Base-by-base conservation (phyloP, 1,140 invertebrate genomes). In the Stenopsyche tienmushanensis region DNA sequence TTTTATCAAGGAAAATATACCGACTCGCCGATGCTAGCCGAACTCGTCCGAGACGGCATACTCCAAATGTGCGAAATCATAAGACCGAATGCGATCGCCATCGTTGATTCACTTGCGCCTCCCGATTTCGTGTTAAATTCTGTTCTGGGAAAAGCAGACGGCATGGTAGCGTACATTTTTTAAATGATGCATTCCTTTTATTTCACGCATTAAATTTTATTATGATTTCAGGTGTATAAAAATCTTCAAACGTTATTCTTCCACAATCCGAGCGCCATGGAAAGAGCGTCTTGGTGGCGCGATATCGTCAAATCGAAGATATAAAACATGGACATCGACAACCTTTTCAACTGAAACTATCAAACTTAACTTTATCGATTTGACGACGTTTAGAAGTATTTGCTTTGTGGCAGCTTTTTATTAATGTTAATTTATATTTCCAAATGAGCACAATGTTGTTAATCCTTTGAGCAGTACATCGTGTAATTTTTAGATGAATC, bases 81-180 rank as follows among this genome's bases (percentile, higher is more conserved):
- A 17, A 91, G 90, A 77, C 78, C 85, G 67, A 88, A 94, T 67
- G 85, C 88, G 26, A 83, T 93, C 5, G 74, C 86, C 10, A 78
- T 93, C 41, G 86, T 85, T 0, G 90, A 93, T 81, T 84, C 83
- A 17, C 75, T 91, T 52, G 86, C 88, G 39, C 90, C 89, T 2
- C 85, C 88, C 45, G 90, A 92, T 78, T 90, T 88, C 74, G 83
- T 93, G 34, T 72, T 95, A 7, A 90, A 92, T 74, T 95, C 92
- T n/a, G 85, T 89, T 23, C 79, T 95, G n/a, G 92, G 91, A 44
- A 85, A 83, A 73, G 84, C 90, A 1, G 90, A 95, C 83, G 93
- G 93, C 67, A 80, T 92, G 77, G 90, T 76, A 47, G 24, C 47
- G 3, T 47, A 3, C 17, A 1, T 23, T 47, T 26, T 47, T 47